A percentile compares a stretch with the other conserved stretches of the same genome.
These are phyloP conservation scores for Coecobrya sp. DNA, from an alignment of 2,888 invertebrate species.

Conservation along the genomic window DNA sequence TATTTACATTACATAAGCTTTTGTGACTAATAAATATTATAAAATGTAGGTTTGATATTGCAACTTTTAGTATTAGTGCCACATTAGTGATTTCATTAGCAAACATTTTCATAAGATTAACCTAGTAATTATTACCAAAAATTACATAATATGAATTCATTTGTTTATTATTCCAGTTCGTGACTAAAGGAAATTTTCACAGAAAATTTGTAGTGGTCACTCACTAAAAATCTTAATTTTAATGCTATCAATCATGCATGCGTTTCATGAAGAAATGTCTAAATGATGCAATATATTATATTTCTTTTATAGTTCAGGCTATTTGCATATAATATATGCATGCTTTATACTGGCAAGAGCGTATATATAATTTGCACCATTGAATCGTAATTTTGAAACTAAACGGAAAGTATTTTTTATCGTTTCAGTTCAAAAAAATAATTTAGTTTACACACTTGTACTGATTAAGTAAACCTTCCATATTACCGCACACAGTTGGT, in stretches of 20 bases:
- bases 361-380: conserved; percentile 3
- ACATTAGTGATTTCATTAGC: conserved; percentile 5
- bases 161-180: conserved; percentile 5
- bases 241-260: background rate
- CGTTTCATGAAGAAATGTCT: background rate
- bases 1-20: conserved; percentile 13
- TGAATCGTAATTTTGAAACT: background rate
- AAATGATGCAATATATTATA: no score
- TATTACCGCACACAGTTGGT: background rate
- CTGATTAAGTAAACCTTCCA: conserved; percentile 9
- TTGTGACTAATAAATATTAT: conserved; percentile 23
- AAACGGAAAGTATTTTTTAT: background rate
- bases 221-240: background rate
- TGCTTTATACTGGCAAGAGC: background rate
- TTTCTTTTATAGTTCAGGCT: background rate
- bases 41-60: background rate
- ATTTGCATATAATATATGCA: background rate
- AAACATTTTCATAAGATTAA: background rate
- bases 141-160: background rate
- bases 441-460: background rate
- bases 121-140: background rate
- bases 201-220: background rate
- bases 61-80: background rate
- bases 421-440: background rate
- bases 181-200: conserved; percentile 10